These are phyloP conservation scores for Porites rus DNA, from an alignment of 92 coral and sea anemone species.

Conservation along the genomic window DNA sequence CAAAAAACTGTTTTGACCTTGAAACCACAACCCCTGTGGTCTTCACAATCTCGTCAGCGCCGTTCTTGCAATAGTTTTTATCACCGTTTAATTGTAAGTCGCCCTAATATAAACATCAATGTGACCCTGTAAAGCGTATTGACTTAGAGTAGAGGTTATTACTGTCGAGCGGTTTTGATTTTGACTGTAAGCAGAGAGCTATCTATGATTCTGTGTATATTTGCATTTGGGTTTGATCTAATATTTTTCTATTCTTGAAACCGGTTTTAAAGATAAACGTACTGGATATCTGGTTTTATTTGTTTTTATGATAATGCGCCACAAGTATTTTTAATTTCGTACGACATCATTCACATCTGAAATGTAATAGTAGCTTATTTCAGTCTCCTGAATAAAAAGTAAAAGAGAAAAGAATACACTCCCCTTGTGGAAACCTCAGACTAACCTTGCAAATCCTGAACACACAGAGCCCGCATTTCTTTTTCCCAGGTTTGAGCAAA, in stretches of 20 bases:
- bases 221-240: not conserved
- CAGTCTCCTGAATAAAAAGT: no score
- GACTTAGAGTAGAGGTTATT: no score
- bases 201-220: not conserved
- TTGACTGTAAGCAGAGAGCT: not conserved
- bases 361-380: no score
- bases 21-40: not conserved
- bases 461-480: not conserved
- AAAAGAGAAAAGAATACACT: no score
- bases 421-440: no score
- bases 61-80: not conserved
- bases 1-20: not conserved
- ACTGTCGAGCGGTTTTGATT: not conserved
- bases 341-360: no score
- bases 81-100: conserved; percentile 14
- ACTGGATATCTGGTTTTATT: no score
- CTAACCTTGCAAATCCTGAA: not conserved
- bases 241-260: not conserved
- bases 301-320: no score
- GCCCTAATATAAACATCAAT: conserved; percentile 1
- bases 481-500: not conserved
- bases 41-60: not conserved
- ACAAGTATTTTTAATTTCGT: no score
- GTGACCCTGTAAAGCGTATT: not conserved
- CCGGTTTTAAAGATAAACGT: not conserved